These are phyloP conservation scores for Gopherus flavomarginatus DNA, from an alignment of 2,113 vertebrate genomes.

Conservation along the genomic window DNA sequence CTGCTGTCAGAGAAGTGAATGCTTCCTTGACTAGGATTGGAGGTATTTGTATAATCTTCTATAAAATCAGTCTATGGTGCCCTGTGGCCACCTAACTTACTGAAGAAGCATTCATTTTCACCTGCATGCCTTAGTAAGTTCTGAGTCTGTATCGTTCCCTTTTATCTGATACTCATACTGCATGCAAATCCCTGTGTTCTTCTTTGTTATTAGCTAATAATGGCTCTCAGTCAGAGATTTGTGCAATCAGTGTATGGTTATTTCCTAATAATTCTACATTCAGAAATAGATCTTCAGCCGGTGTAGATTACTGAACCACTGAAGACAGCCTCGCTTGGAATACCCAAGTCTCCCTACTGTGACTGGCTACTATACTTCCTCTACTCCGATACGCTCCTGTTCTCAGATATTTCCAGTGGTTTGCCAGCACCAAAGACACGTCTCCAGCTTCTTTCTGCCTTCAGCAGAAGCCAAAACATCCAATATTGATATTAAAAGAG, in stretches of 20 bases:
- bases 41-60: background rate
- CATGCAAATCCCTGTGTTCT: background rate
- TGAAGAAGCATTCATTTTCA: background rate
- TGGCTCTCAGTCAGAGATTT: background rate
- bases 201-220: background rate
- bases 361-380: background rate
- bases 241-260: background rate
- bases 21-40: background rate
- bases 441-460: background rate
- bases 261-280: background rate
- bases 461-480: background rate
- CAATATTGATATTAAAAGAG: fast-evolving
- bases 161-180: background rate
- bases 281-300: background rate
- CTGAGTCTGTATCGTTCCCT: background rate
- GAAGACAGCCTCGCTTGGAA: background rate
- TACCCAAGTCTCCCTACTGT: background rate
- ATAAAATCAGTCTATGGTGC: background rate
- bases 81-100: background rate
- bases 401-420: background rate
- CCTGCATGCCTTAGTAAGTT: background rate
- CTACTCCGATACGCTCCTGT: background rate
- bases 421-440: background rate
- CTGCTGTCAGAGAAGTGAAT: background rate
- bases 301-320: background rate